Percentiles rank a stretch among this genome's conserved stretches.
Conservation (phyloP, 2,113 vertebrate genomes). For the Pedetes capensis region DNA sequence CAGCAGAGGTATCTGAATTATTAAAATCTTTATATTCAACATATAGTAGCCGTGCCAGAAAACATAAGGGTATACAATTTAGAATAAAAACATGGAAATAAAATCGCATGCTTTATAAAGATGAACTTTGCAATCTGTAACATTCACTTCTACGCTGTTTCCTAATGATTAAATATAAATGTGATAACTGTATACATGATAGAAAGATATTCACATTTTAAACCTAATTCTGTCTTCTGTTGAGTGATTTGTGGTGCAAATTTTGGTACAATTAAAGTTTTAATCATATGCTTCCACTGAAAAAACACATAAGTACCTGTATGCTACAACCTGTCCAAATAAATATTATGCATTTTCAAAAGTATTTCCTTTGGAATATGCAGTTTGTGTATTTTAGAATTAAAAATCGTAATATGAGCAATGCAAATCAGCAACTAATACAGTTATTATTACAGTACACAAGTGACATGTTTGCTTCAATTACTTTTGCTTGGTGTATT, state of each 20-base stretch:
- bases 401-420: background rate
- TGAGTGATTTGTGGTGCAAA: background rate
- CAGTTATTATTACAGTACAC: background rate
- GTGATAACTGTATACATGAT: background rate
- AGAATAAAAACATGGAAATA: background rate
- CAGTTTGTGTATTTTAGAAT: constrained; percentile 17
- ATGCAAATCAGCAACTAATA: constrained; percentile 38
- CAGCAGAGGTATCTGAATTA: background rate
- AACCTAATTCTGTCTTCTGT: background rate
- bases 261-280: background rate
- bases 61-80: background rate
- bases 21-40: background rate
- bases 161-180: constrained; percentile 13
- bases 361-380: constrained; percentile 48
- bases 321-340: background rate
- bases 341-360: background rate
- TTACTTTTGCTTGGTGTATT: constrained; percentile 20
- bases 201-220: background rate
- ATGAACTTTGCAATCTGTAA: background rate
- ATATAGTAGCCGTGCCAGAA: background rate
- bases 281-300: background rate
- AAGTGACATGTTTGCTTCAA: constrained; percentile 51
- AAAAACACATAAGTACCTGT: background rate
- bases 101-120: background rate
- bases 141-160: constrained; percentile 4